Evolutionary conservation across 2,797 vertebrate genomes (phyloP).

Genomic region (Lepilemur septentrionalis): DNA sequence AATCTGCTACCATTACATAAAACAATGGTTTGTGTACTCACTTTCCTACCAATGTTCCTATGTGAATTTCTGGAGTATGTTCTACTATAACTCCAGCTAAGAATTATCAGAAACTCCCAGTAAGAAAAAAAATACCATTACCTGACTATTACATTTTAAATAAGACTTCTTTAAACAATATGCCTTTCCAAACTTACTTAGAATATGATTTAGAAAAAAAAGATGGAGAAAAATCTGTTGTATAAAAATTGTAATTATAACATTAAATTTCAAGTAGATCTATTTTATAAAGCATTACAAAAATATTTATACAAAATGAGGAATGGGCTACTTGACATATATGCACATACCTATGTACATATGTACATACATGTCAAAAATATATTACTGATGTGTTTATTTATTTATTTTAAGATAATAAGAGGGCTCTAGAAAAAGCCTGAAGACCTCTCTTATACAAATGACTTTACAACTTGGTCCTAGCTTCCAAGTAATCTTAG

Average conservation of each 20-base stretch:
- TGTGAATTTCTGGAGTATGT: not conserved
- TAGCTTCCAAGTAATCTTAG: not conserved
- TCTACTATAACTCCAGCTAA: not conserved
- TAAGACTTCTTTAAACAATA: not conserved
- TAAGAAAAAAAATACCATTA: constrained; percentile 5
- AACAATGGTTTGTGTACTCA: not conserved
- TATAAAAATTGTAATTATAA: constrained; percentile 18
- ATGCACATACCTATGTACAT: not conserved
- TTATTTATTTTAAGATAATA: not conserved
- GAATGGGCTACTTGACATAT: not conserved
- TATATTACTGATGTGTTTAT: not conserved
- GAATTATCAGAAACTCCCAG: not conserved
- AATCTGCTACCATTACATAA: not conserved
- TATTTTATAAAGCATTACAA: not conserved
- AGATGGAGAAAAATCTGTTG: not conserved
- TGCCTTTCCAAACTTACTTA: not conserved
- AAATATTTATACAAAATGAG: not conserved
- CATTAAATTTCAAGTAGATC: not conserved
- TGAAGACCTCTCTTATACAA: not conserved
- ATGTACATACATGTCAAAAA: not conserved
- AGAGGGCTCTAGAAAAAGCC: not conserved
- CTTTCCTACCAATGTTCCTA: not conserved
- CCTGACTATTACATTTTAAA: not conserved
- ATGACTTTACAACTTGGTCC: not conserved
- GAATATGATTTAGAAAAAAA: not conserved